A percentile compares a stretch with the other conserved stretches of the same genome.
Conservation (phyloP, 2,888 invertebrate species). For the Oligia latruncula region DNA sequence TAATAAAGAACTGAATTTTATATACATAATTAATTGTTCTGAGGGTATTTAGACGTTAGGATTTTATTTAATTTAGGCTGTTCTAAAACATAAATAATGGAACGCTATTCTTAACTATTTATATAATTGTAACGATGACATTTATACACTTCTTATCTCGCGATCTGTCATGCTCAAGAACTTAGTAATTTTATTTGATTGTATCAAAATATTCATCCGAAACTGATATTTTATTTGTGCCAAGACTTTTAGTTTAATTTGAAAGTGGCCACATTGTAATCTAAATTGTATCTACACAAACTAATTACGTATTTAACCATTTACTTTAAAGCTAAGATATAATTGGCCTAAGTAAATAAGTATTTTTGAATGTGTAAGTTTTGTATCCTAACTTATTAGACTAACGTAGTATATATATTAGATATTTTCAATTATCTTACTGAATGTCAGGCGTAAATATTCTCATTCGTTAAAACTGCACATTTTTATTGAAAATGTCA, state of each 20-base stretch:
- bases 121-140: conserved; percentile 64
- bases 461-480: conserved; percentile 77
- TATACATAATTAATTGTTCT: conserved; percentile 89
- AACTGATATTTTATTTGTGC: conserved; percentile 86
- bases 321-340: conserved; percentile 76
- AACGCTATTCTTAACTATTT: conserved; percentile 75
- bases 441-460: conserved; percentile 68
- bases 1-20: conserved; percentile 90
- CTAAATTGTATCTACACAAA: conserved; percentile 71
- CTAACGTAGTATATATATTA: conserved; percentile 72
- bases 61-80: conserved; percentile 84
- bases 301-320: conserved; percentile 76
- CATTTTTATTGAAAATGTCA: conserved; percentile 68
- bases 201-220: conserved; percentile 72
- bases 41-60: conserved; percentile 88
- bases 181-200: conserved; percentile 69
- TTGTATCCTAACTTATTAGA: conserved; percentile 81
- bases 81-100: conserved; percentile 67
- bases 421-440: conserved; percentile 68
- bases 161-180: conserved; percentile 77
- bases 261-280: conserved; percentile 75
- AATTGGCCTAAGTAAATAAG: conserved; percentile 87
- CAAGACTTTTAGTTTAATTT: conserved; percentile 85
- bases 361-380: conserved; percentile 85
- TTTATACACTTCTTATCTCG: conserved; percentile 53